Percentiles rank a stretch among this genome's conserved stretches.
phyloP scores from a whole-genome alignment of 2,888 invertebrate species.

The Oscheius sp. region DNA sequence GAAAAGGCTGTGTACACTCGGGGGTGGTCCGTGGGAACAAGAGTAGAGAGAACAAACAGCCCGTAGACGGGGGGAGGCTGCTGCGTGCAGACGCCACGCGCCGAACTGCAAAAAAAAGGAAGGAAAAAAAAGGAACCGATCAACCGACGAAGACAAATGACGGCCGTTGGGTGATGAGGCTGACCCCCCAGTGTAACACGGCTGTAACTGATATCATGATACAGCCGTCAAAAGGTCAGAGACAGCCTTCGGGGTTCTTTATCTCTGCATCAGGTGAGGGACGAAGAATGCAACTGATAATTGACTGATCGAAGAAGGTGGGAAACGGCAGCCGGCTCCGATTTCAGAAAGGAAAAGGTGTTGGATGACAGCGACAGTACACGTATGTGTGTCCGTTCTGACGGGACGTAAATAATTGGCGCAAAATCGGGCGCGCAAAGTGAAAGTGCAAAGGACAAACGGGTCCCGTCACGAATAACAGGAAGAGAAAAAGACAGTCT shows the following conservation, averaged over 20 bases:
- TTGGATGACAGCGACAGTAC: constrained; percentile 20
- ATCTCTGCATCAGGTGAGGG: not conserved
- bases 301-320: not conserved
- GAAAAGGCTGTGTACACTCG: constrained; percentile 22
- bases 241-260: constrained; percentile 4
- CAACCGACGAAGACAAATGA: not conserved
- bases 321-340: not conserved
- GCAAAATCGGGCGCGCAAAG: not conserved
- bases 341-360: not conserved
- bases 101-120: not conserved
- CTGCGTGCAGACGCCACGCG: constrained; percentile 15
- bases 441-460: constrained; percentile 14
- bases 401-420: not conserved
- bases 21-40: constrained; percentile 23
- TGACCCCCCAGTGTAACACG: constrained; percentile 8
- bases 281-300: not conserved
- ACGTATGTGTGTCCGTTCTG: not conserved
- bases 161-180: not conserved
- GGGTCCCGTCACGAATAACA: constrained; percentile 14
- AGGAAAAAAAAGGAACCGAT: not conserved
- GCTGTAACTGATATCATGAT: constrained; percentile 31
- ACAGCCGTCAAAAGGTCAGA: constrained; percentile 17
- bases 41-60: constrained; percentile 24
- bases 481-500: not conserved
- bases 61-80: constrained; percentile 4